Base-by-base conservation (phyloP, 1,140 invertebrate genomes). In the Portunus trituberculatus region DNA sequence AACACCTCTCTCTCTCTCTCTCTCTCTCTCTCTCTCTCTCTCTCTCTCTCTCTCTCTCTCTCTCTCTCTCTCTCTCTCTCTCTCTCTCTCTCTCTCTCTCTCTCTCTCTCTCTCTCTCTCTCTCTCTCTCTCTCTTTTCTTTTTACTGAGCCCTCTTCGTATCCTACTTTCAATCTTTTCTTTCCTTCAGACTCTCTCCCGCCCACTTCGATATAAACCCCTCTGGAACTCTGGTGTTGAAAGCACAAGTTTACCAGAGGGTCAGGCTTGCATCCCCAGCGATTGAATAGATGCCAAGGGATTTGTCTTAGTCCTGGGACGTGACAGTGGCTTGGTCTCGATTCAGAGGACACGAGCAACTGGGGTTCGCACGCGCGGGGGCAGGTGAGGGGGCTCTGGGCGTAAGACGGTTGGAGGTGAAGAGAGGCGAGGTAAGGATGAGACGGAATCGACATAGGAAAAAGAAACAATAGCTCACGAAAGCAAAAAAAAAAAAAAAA, bases 11-110 rank as follows among this genome's bases (percentile, higher is more conserved):
- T 90, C 87, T 45, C 88, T 45, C 88, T 45, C 86, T 76, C 86
- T 76, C 39, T 46, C 59, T 52, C 25, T 84, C 31, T 52, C 93
- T 31, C 93, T 76, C 59, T 82, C 76, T 82, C 93, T 94, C 88
- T 94, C 52, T 52, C 52, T 90, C 59, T 82, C 32, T 90, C 92
- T 93, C 92, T 93, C 91, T 67, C 91, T 92, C 91, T 92, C 31
- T 76, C 91, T 92, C 91, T 92, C 91, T 92, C 48, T 82, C 91
- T 92, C 67, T 92, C 67, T 92, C 82, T 86, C 82, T 86, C 92
- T 45, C 86, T 39, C 92, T 28, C 29, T 93, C 92, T 93, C 82
- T 90, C 93, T 90, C 88, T 90, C 88, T 90, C 86, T 94, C 52
- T 94, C 39, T 83, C 59, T 84, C 10, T 84, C 31, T 84, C 93